These are phyloP conservation scores for Prunella himalayana DNA, from an alignment of 2,113 vertebrate species.

Conservation along the genomic window DNA sequence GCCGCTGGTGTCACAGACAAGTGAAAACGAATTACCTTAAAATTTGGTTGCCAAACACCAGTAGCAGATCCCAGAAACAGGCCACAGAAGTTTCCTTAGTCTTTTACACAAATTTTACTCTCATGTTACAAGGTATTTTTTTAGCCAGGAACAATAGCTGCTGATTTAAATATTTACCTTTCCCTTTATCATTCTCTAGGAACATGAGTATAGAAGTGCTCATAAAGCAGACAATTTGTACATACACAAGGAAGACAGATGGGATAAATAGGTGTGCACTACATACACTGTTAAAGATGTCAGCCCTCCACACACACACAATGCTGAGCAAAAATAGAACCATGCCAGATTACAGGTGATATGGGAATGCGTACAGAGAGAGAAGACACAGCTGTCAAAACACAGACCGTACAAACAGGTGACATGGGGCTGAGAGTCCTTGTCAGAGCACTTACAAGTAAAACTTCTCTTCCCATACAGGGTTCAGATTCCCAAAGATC, in stretches of 20 bases:
- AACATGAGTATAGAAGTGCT: neutral
- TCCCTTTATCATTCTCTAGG: neutral
- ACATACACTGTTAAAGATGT: accelerated
- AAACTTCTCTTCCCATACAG: slow-evolving; percentile 97
- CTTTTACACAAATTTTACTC: neutral
- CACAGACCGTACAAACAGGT: neutral
- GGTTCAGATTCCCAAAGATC: slow-evolving; percentile 96
- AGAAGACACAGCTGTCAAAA: neutral
- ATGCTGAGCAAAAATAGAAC: neutral
- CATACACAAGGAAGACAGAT: neutral
- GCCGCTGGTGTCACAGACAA: neutral
- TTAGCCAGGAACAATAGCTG: neutral
- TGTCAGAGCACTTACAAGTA: slow-evolving; percentile 86
- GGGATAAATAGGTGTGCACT: neutral
- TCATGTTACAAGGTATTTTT: neutral
- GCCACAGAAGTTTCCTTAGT: neutral
- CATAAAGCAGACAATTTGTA: neutral
- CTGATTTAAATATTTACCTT: neutral
- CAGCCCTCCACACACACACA: neutral
- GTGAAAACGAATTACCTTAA: neutral
- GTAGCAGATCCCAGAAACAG: neutral
- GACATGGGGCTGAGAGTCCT: neutral
- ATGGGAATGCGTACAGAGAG: neutral
- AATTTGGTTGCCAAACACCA: neutral
- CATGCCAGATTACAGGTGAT: neutral